A percentile compares a stretch with the other conserved stretches of the same genome.
These are phyloP conservation scores for Enteromius afrohamiltoni DNA, from an alignment of 2,797 vertebrate genomes.

Conservation along the genomic window DNA sequence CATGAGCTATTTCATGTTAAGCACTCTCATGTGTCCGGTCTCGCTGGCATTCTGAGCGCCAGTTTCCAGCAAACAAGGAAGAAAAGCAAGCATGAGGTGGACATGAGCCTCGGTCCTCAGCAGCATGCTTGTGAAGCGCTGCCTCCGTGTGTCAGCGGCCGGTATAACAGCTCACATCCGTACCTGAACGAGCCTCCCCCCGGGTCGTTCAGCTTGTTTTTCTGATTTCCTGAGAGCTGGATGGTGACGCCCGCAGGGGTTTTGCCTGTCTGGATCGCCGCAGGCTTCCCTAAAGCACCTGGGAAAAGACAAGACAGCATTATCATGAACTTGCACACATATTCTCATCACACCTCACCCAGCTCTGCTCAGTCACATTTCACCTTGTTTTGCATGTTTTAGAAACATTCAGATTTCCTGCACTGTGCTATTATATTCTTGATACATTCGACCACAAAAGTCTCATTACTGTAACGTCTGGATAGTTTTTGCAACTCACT, in stretches of 20 bases:
- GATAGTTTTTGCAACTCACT: neutral
- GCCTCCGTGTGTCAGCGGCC: conserved; percentile 84
- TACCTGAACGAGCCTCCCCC: conserved; percentile 87
- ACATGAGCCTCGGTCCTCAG: conserved; percentile 70
- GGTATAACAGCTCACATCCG: conserved; percentile 49
- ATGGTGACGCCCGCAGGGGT: conserved; percentile 78
- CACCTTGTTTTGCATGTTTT: neutral
- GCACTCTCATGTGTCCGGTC: neutral
- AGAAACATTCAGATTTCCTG: neutral
- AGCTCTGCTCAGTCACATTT: conserved; percentile 57
- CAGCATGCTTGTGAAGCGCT: conserved; percentile 82
- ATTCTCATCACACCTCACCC: conserved; percentile 81
- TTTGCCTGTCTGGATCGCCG: conserved; percentile 80
- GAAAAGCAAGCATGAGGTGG: conserved; percentile 30
- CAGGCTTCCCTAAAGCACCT: conserved; percentile 83
- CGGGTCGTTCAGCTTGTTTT: conserved; percentile 87
- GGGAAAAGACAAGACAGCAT: conserved; percentile 71
- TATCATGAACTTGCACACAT: conserved; percentile 79
- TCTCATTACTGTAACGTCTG: neutral
- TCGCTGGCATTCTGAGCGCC: conserved; percentile 43
- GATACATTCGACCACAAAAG: neutral
- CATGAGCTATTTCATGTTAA: neutral
- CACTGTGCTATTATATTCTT: neutral
- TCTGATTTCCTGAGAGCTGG: conserved; percentile 88
- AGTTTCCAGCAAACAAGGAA: conserved; percentile 57